Base-by-base conservation (phyloP, 2,797 vertebrate genomes). In the Etheostoma nigrum region DNA sequence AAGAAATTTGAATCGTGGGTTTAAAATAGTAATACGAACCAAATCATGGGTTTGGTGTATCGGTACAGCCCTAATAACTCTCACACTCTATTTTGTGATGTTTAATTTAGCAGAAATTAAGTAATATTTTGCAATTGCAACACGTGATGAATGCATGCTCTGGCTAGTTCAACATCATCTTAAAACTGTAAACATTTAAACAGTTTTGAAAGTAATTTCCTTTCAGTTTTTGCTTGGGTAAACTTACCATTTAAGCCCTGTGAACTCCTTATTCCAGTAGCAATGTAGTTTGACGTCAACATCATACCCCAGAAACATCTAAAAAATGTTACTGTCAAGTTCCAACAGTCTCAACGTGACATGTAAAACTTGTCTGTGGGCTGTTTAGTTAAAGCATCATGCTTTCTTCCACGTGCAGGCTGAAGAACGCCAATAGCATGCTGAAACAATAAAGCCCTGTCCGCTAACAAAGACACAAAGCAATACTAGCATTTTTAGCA, bases 261-360 rank as follows among this genome's bases (percentile, higher is more conserved):
- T 9, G 1, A 67, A 45, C 53, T 33, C 11, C 19, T 16, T 44
- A n/a, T 83, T 86, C 73, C 74, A 48, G 72, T 63, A 81, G 80
- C 27, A 48, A 14, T 13, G 40, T 0, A 15, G 40, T 47, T 30
- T 21, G 19, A 76, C 42, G 18, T 14, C 8, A 1, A 59, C 71
- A 58, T 84, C 77, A 83, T 14, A 69, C 87, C 66, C 86, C 78
- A 72, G 67, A 88, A 89, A 57, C 21, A 27, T 60, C 4, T n/a
- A 9, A 65, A 40, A 21, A 7, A 40, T 64, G 19, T 25, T 6
- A 36, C 47, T 19, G 36, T 62, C 30, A 14, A 48, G 16, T 23
- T 23, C 21, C 21, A 23, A 18, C 8, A 3, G 21, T 13, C 58
- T 25, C n/a, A 36, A 45, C 33, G 15, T 1, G 14, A 54, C 51